Conservation (phyloP, 2,797 vertebrate genomes). For the Argentina silus region DNA sequence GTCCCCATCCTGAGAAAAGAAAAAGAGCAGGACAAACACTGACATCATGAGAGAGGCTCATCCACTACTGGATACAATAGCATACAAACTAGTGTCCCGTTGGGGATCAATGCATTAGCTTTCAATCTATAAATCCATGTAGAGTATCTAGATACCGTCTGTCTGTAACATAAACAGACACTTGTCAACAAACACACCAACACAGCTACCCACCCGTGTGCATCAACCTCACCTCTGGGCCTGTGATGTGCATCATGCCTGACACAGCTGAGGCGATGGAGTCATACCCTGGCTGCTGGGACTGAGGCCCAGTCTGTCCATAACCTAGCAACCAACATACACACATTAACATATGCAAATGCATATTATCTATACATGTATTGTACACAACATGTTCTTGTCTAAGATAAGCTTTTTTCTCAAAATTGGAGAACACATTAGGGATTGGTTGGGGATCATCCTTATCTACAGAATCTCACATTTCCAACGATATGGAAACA, state of each 20-base stretch:
- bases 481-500: background rate
- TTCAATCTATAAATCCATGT: no score
- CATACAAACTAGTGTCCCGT: no score
- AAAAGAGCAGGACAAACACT: background rate
- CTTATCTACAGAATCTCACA: background rate
- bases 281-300: slow-evolving; percentile 89
- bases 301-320: slow-evolving; percentile 90
- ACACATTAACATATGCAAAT: slow-evolving; percentile 8
- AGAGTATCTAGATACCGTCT: no score
- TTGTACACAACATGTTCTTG: background rate
- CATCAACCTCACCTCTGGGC: slow-evolving; percentile 83
- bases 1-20: slow-evolving; percentile 80
- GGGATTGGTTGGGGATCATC: background rate
- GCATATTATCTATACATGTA: background rate
- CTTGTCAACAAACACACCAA: background rate
- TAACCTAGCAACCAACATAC: slow-evolving; percentile 75
- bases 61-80: no score
- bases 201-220: no score
- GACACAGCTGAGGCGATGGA: slow-evolving; percentile 89
- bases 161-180: background rate
- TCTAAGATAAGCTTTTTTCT: no score
- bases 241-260: slow-evolving; percentile 95
- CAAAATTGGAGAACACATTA: background rate
- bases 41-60: background rate
- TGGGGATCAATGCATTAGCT: no score